phyloP scores from a whole-genome alignment of 1,140 invertebrate genomes.

The Matsumurasca onukii region DNA sequence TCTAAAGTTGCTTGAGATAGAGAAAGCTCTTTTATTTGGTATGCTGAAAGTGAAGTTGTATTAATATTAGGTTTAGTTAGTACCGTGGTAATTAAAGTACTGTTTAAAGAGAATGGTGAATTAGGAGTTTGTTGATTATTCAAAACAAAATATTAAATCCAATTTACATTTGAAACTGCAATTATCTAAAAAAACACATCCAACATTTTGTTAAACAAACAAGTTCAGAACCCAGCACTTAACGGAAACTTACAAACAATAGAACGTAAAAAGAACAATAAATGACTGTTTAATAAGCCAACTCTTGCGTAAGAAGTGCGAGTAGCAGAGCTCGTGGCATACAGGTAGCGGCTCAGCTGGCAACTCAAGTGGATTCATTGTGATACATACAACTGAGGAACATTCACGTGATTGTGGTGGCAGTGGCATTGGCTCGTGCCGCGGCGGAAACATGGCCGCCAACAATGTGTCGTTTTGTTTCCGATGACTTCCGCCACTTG shows the following conservation, averaged over 20 bases:
- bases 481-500: constrained; percentile 24
- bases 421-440: constrained; percentile 13
- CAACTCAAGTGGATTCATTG: constrained; percentile 3
- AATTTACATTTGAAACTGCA: no score
- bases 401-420: neutral
- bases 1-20: no score
- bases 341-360: neutral
- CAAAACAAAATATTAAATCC: no score
- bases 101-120: no score
- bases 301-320: neutral
- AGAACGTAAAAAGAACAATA: neutral
- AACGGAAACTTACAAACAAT: neutral
- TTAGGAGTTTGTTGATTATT: no score
- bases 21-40: no score
- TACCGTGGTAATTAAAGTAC: no score
- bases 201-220: no score
- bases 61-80: no score
- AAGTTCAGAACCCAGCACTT: neutral
- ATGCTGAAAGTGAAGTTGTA: no score
- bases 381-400: constrained; percentile 3
- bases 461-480: constrained; percentile 29
- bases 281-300: no score
- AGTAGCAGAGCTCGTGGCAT: neutral
- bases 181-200: no score
- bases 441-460: constrained; percentile 24